Percentiles rank a stretch among this genome's conserved stretches.
Evolutionary conservation across 2,113 vertebrate species (phyloP).

Genomic region (Abramis brama): DNA sequence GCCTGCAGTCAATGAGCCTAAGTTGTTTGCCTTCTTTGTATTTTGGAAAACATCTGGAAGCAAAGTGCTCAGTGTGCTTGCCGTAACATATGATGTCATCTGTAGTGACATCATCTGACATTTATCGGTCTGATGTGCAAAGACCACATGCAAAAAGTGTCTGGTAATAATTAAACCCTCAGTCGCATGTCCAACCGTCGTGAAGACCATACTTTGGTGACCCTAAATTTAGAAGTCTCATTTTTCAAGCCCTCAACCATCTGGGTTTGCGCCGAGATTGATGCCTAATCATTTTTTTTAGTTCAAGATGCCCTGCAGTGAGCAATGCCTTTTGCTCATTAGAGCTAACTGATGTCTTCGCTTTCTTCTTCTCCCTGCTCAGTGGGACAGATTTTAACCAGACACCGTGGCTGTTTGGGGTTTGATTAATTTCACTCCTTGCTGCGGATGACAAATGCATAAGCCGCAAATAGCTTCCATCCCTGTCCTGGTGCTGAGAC

Average conservation of each 20-base stretch:
- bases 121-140: neutral
- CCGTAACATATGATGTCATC: neutral
- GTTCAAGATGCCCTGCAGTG: neutral
- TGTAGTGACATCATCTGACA: neutral
- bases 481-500: neutral
- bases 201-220: neutral
- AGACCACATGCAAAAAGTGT: neutral
- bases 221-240: conserved; percentile 20
- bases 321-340: conserved; percentile 23
- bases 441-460: conserved; percentile 19
- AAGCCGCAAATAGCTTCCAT: conserved; percentile 32
- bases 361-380: neutral
- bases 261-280: neutral
- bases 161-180: neutral
- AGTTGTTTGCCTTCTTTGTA: neutral
- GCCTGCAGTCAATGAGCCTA: neutral
- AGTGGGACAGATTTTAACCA: conserved; percentile 18
- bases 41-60: conserved; percentile 11
- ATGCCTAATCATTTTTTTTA: neutral
- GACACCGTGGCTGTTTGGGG: neutral
- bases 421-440: conserved; percentile 33
- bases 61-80: neutral
- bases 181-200: neutral
- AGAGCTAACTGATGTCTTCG: conserved; percentile 15
- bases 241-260: conserved; percentile 8